phyloP scores from a whole-genome alignment of 2,113 vertebrate species.

The Bubo blakistoni region DNA sequence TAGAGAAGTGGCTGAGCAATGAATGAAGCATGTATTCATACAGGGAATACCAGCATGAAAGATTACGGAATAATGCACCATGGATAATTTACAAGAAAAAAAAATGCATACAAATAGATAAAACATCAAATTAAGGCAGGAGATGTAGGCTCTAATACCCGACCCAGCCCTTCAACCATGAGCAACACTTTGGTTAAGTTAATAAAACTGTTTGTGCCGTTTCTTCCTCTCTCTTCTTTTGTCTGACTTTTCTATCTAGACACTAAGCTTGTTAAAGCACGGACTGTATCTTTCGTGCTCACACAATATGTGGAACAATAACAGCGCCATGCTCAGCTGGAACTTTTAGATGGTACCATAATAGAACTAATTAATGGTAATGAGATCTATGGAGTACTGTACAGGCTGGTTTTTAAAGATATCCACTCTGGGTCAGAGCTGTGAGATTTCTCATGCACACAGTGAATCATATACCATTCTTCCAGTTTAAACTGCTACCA shows the following conservation, averaged over 20 bases:
- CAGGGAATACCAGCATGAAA: not conserved
- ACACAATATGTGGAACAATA: not conserved
- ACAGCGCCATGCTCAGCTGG: not conserved
- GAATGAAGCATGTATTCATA: not conserved
- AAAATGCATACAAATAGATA: not conserved
- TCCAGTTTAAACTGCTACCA: not conserved
- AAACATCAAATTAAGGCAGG: not conserved
- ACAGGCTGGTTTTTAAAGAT: not conserved
- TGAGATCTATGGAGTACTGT: not conserved
- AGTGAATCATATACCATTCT: not conserved
- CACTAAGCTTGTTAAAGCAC: not conserved
- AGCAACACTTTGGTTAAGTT: not conserved
- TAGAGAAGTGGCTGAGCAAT: not conserved
- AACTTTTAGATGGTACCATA: not conserved
- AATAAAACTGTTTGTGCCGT: not conserved
- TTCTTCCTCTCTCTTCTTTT: not conserved
- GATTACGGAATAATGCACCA: not conserved
- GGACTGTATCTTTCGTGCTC: not conserved
- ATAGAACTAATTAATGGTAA: slow-evolving; percentile 19
- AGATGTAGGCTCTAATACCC: not conserved
- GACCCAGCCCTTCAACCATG: not conserved
- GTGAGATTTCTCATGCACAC: not conserved
- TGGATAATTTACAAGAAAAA: not conserved
- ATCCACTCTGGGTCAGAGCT: not conserved
- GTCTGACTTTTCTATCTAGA: not conserved